Conservation (phyloP, 2,797 vertebrate genomes). For the Synaphobranchus kaupii region DNA sequence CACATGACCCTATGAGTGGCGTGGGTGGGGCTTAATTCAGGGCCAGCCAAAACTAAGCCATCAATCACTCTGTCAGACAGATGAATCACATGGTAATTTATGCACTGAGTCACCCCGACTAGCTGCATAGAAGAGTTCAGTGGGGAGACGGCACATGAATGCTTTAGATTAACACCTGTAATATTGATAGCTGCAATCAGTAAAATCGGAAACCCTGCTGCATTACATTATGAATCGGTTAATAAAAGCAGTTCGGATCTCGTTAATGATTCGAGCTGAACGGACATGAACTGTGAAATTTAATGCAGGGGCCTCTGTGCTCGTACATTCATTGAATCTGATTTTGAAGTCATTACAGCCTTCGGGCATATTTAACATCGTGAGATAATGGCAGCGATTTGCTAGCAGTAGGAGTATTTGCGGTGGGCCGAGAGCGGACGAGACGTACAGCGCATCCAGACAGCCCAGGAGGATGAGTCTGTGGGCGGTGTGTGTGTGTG, state of each 20-base stretch:
- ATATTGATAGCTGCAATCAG: background rate
- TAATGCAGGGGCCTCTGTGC: background rate
- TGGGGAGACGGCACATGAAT: too few species aligned
- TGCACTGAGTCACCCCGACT: too few species aligned
- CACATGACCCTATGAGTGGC: too few species aligned
- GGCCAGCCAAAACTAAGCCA: too few species aligned
- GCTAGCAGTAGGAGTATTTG: background rate
- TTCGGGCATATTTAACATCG: background rate
- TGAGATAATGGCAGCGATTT: background rate
- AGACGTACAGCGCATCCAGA: background rate
- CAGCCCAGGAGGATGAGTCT: conserved; percentile 28
- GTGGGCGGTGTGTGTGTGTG: background rate
- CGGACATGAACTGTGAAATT: background rate
- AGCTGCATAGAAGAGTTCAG: too few species aligned
- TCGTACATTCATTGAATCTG: background rate
- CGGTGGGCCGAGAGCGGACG: background rate
- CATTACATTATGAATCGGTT: background rate
- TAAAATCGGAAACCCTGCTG: background rate
- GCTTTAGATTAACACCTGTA: background rate
- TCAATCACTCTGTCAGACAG: too few species aligned
- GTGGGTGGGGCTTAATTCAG: too few species aligned
- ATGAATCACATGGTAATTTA: too few species aligned
- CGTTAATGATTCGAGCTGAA: background rate
- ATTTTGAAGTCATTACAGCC: background rate
- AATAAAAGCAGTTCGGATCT: background rate